These are phyloP conservation scores for Liolophura sinensis DNA, from an alignment of 1,140 invertebrate species.

Conservation along the genomic window DNA sequence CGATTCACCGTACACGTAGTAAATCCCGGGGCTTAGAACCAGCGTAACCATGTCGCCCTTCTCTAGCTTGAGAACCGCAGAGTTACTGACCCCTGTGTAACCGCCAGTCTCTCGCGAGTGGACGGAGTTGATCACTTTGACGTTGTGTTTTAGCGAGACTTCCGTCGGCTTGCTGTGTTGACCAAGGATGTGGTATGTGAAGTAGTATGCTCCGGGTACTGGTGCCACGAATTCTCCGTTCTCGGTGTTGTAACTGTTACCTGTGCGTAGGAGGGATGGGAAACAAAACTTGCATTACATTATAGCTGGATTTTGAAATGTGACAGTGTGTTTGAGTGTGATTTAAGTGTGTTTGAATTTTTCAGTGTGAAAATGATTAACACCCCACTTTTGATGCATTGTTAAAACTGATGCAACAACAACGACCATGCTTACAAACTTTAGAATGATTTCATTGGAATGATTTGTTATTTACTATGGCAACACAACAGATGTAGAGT, in stretches of 20 bases:
- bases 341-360: too few species aligned
- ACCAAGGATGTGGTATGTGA: not conserved
- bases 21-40: not conserved
- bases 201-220: not conserved
- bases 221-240: not conserved
- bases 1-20: not conserved
- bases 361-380: too few species aligned
- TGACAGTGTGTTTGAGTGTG: too few species aligned
- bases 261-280: not conserved
- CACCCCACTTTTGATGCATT: too few species aligned
- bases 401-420: too few species aligned
- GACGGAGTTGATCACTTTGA: not conserved
- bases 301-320: too few species aligned
- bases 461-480: too few species aligned
- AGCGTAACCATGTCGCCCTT: not conserved
- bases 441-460: too few species aligned
- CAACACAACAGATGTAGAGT: too few species aligned
- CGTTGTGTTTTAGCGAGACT: not conserved
- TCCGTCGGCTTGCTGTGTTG: not conserved
- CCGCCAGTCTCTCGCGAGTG: not conserved
- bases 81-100: conserved; percentile 1
- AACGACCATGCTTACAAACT: too few species aligned
- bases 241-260: not conserved
- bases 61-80: not conserved
- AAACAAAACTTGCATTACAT: too few species aligned